phyloP scores from a whole-genome alignment of 2,113 vertebrate genomes.

The Tylochromis polylepis region DNA sequence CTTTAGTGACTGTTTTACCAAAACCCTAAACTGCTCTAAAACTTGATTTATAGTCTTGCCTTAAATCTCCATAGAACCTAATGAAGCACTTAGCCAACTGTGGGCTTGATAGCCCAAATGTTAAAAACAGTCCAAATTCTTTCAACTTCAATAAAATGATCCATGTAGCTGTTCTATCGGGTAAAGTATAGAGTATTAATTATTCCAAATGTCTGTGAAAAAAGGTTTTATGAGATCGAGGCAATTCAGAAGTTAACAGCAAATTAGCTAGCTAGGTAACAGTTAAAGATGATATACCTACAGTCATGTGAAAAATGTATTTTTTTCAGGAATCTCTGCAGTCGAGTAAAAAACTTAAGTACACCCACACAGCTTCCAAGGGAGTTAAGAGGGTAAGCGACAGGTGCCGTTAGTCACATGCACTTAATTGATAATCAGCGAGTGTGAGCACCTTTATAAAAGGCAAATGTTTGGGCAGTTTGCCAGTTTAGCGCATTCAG shows the following conservation, averaged over 20 bases:
- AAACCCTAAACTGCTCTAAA: no score
- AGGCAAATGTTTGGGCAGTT: neutral
- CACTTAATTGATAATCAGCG: neutral
- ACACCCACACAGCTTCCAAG: neutral
- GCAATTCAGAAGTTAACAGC: neutral
- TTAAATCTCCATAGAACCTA: no score
- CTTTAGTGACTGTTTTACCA: no score
- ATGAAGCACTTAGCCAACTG: neutral
- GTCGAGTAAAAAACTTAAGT: accelerated
- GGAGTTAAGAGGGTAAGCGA: neutral
- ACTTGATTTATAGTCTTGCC: no score
- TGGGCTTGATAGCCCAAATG: accelerated
- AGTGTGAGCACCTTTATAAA: neutral
- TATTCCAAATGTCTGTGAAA: neutral
- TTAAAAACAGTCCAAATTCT: neutral
- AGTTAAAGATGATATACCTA: neutral
- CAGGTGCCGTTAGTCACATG: neutral
- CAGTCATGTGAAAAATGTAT: neutral
- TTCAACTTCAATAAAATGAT: neutral
- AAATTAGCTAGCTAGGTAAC: neutral
- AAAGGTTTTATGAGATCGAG: neutral
- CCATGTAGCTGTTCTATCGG: neutral
- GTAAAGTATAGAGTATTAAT: neutral
- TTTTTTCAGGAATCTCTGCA: neutral
- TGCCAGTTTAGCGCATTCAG: neutral